Evolutionary conservation across 2,797 vertebrate genomes (phyloP), one percentile per base, ranked within the genome.

Genomic region (Antennarius maculatus): DNA sequence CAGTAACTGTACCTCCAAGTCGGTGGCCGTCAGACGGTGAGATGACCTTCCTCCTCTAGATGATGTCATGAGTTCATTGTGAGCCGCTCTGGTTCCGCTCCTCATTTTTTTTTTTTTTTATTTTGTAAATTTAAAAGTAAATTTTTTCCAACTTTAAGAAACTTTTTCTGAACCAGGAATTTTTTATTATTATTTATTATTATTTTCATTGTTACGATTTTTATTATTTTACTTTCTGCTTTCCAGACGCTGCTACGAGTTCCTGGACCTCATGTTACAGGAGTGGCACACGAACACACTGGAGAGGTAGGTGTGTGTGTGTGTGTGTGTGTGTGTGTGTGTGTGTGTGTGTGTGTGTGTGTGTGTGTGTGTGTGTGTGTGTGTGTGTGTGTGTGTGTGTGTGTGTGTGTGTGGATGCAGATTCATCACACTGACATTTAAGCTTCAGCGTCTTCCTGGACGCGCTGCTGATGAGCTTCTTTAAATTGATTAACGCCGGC

Each of bases 1-100:
- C 82, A 98, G 96, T 89, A 99, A 98, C 90, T 99, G 97, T 91
- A 95, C 95, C 75, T 97, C 95, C 77, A 99, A 99, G 81, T 97
- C 97, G 48, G 97, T 98, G 7, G 96, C 97, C 17, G 97, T 99
- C 76, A 93, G 97, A 94, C 94, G 97, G 97, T 99, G 88, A 93
- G 90, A 64, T 7, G 9, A 23, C 45, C 8, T 61, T 23, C 23
- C 23, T 23, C 23, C 2, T 23, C 23, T 23, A 23, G 23, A 23
- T 23, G 23, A 2, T 23, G 23, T 23, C 23, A 23, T 23, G 23
- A 23, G 23, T 23, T 23, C 23, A 23, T 2, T 23, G 23, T 23
- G 23, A 23, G 23, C 23, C 23, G 23, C 23, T 23, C 23, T 23
- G 23, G 23, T 23, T 23, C 23, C 23, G 23, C 23, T 23, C 23